Evolutionary conservation across 2,888 invertebrate genomes (phyloP), one percentile per base, ranked within the genome.

Genomic region (Eilema caniola): DNA sequence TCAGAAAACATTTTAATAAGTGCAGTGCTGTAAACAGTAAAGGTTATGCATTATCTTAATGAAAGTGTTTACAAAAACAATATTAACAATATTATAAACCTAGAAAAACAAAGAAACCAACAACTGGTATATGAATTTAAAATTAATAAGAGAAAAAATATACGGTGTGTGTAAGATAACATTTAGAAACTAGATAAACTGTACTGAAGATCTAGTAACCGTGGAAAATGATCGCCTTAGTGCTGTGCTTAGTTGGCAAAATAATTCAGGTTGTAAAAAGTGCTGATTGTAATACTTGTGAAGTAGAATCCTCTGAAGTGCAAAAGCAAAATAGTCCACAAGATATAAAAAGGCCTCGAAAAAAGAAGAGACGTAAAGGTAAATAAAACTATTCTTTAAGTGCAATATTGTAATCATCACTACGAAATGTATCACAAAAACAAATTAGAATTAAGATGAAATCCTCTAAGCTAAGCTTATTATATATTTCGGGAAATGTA

Each of bases 221-320:
- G 73, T 78, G 73, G 24, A 85, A 86, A 81, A 95, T 95, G 94
- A 93, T 94, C 69, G 93, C 84, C 31, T 78, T 93, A 72, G 87
- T 93, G 83, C 83, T 93, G 86, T 93, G 86, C 79, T 84, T 94
- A 68, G 79, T 92, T 72, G 86, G 88, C 4, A 91, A 90, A 85
- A 80, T 94, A 72, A 85, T 92, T 73, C 88, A 92, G 74, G 76
- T 91, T 61, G 83, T 86, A 63, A 88, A 79, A 80, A 85, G 76
- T 86, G 82, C 59, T 66, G 83, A 84, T 74, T 72, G 70, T 56
- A 73, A 62, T 67, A 74, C 62, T 67, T 71, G 79, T 63, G 78
- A 80, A 71, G 59, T 67, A 16, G 78, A 82, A 69, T 69, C 74
- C 23, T 67, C 33, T 31, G 71, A 73, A 73, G 59, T 70, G 1